Base-by-base conservation (phyloP, 2,888 invertebrate species). In the Plagodis pulveraria region DNA sequence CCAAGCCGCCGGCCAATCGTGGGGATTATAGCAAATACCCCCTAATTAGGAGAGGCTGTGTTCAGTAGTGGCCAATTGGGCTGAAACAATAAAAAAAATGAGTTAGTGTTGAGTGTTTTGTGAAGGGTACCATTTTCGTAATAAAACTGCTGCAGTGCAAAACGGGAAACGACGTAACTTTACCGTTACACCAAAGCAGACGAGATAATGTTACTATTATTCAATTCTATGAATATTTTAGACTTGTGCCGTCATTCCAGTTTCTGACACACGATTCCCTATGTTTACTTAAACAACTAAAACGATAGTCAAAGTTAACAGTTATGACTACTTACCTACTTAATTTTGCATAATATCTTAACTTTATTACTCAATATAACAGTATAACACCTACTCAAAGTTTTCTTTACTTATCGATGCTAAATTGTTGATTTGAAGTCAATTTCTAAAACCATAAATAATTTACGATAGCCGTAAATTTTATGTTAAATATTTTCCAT, bases 401-500 rank as follows among this genome's bases (percentile, higher is more conserved):
- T 63, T 67, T 68, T 67, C 59, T 52, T 63, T 63, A 66, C 64
- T 22, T 22, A 66, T 67, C 63, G 55, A 64, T 63, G 67, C 65
- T 66, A 65, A 67, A 69, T 65, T 43, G 43, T 68, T 64, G 58
- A 69, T 70, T 66, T 66, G 61, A 62, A 66, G 62, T 56, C 65
- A 66, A 69, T 82, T 78, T 77, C 75, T 73, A 76, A 74, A 74
- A 63, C 71, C 62, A 76, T 81, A 77, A 82, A 78, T 73, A 48
- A 62, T 81, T 81, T 78, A 82, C 70, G 75, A 75, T 63, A 56
- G 51, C 68, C 50, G 71, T 81, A 76, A 82, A 80, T 71, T 60
- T 66, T 61, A 67, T 59, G 67, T 73, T 69, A 71, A 69, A 74
- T 74, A 77, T 78, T 77, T 81, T 78, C 78, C 81, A 82, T 81